Conservation (phyloP, 2,113 vertebrate genomes). For the Acinonyx jubatus region DNA sequence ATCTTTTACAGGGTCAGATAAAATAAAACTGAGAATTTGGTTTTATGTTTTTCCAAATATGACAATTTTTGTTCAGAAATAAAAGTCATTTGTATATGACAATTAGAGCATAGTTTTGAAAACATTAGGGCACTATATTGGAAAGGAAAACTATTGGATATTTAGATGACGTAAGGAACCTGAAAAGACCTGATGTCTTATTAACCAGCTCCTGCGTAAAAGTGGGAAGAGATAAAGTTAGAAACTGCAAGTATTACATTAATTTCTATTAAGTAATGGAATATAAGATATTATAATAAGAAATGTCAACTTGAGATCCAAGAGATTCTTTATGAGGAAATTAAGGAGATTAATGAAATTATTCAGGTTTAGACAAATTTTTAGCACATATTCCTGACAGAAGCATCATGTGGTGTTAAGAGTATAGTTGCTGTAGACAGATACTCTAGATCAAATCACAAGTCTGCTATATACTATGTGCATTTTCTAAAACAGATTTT, state of each 20-base stretch:
- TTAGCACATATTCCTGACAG: neutral
- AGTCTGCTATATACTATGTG: neutral
- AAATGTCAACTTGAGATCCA: neutral
- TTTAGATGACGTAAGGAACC: neutral
- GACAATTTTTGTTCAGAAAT: neutral
- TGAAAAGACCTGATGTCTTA: neutral
- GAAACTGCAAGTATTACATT: neutral
- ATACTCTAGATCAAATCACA: neutral
- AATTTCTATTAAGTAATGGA: neutral
- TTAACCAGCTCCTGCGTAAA: neutral
- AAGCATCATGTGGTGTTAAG: neutral
- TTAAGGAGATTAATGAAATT: neutral
- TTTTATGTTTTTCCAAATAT: neutral
- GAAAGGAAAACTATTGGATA: neutral
- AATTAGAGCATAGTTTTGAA: neutral
- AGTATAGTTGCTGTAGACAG: neutral
- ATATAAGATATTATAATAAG: neutral
- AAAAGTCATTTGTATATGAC: neutral
- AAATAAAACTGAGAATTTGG: neutral
- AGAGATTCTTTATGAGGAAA: neutral
- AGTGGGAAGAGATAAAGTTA: neutral
- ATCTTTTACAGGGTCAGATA: neutral
- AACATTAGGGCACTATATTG: neutral
- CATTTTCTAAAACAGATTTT: neutral
- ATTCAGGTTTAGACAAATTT: neutral